A percentile compares a stretch with the other conserved stretches of the same genome.
These are phyloP conservation scores for Tenodera sinensis DNA, from an alignment of 2,888 invertebrate species.

Conservation along the genomic window DNA sequence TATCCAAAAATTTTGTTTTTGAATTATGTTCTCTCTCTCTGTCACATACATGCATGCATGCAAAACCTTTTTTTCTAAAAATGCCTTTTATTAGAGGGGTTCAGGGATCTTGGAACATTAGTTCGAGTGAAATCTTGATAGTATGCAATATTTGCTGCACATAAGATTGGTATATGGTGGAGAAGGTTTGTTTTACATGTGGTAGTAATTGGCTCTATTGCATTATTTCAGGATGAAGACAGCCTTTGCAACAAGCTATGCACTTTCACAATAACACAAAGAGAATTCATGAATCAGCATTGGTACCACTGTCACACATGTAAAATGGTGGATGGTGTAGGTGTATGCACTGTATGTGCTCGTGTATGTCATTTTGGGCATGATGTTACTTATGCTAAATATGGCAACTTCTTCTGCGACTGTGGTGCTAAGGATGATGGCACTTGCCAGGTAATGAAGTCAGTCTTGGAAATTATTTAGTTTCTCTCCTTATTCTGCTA, in stretches of 20 bases:
- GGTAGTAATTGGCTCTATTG: not conserved
- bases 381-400: slow-evolving; percentile 95
- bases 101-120: no score
- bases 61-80: no score
- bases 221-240: slow-evolving; percentile 69
- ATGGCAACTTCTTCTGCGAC: slow-evolving; percentile 98
- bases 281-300: slow-evolving; percentile 97
- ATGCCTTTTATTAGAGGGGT: no score
- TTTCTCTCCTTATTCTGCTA: no score
- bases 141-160: no score
- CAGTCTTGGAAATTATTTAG: not conserved
- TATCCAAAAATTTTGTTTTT: no score
- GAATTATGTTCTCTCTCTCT: no score
- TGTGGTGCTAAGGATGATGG: slow-evolving; percentile 95
- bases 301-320: slow-evolving; percentile 99
- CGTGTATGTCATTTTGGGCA: slow-evolving; percentile 95
- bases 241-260: slow-evolving; percentile 87
- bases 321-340: slow-evolving; percentile 96
- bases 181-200: not conserved
- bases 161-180: no score
- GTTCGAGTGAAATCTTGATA: no score
- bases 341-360: slow-evolving; percentile 96
- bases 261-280: slow-evolving; percentile 94
- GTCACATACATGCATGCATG: no score
- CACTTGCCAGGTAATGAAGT: slow-evolving; percentile 57